Conservation (phyloP, 1,140 invertebrate genomes). For the Glossosoma conforme region DNA sequence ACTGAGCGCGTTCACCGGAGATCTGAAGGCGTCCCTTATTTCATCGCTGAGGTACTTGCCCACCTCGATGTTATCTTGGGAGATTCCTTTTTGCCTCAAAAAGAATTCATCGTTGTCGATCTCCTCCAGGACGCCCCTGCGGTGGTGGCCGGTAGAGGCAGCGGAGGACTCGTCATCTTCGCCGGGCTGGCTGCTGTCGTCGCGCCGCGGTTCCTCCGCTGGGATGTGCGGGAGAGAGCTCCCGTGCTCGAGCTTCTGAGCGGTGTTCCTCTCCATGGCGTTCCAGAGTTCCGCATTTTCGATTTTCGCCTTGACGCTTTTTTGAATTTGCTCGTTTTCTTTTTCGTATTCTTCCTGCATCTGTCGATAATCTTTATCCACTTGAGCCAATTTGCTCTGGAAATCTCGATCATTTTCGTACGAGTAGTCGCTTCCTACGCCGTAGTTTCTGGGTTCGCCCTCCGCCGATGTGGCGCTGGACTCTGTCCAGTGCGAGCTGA, state of each 20-base stretch:
- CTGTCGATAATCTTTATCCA: slow-evolving; percentile 27
- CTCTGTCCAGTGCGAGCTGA: slow-evolving; percentile 23
- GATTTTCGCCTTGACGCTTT: slow-evolving; percentile 17
- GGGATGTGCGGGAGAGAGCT: slow-evolving; percentile 20
- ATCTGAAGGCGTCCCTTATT: slow-evolving; percentile 71
- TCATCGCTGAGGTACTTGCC: slow-evolving; percentile 70
- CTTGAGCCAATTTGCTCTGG: slow-evolving; percentile 25
- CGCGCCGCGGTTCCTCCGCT: slow-evolving; percentile 5
- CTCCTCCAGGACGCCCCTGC: slow-evolving; percentile 69
- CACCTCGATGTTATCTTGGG: slow-evolving; percentile 73
- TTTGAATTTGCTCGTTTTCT: slow-evolving; percentile 33
- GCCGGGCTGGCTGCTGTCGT: not conserved
- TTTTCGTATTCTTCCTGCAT: slow-evolving; percentile 32
- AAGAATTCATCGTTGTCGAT: slow-evolving; percentile 85
- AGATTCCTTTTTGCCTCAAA: slow-evolving; percentile 70
- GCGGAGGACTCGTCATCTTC: slow-evolving; percentile 31
- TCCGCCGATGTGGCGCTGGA: slow-evolving; percentile 17
- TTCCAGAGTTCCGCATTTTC: slow-evolving; percentile 29
- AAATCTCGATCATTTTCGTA: slow-evolving; percentile 20
- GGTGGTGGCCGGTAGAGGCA: slow-evolving; percentile 38
- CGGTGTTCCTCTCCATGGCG: slow-evolving; percentile 23
- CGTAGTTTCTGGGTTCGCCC: slow-evolving; percentile 25
- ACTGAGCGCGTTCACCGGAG: slow-evolving; percentile 57
- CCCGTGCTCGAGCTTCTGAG: slow-evolving; percentile 24
- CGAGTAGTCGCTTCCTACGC: slow-evolving; percentile 9